Conservation (phyloP, 2,113 vertebrate genomes). For the Cyphomyrus plagiostoma region DNA sequence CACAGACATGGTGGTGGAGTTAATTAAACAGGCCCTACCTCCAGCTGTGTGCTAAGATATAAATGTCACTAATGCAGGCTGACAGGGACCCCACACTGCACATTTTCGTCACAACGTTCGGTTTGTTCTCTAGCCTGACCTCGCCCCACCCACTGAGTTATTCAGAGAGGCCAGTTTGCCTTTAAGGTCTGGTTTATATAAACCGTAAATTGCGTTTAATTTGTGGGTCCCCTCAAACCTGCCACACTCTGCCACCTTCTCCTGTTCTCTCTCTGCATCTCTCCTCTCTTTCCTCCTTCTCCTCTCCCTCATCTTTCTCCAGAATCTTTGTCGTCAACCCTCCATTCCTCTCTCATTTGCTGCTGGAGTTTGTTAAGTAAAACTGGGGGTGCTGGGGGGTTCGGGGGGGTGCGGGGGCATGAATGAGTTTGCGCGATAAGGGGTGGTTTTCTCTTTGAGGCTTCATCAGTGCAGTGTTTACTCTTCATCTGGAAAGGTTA, state of each 20-base stretch:
- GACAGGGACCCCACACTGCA: neutral
- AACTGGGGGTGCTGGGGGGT: neutral
- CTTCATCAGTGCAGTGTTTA: conserved; percentile 33
- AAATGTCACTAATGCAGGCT: neutral
- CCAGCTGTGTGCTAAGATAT: neutral
- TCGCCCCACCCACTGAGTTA: neutral
- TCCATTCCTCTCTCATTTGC: neutral
- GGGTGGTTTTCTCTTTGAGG: neutral
- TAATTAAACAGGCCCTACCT: conserved; percentile 14
- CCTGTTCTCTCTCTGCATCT: neutral
- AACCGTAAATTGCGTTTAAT: neutral
- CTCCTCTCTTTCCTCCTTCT: neutral
- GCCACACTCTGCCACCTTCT: neutral
- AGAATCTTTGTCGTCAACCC: neutral
- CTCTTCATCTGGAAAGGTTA: conserved; percentile 50
- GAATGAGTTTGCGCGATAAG: neutral
- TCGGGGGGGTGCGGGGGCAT: neutral
- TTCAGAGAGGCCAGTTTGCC: neutral
- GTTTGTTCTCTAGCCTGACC: neutral
- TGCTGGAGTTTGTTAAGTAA: neutral
- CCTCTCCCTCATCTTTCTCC: neutral
- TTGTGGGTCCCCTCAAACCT: neutral
- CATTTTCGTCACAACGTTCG: neutral
- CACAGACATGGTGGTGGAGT: neutral
- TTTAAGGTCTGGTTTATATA: neutral